Percentiles rank a stretch among this genome's conserved stretches.
Evolutionary conservation across 2,888 invertebrate genomes (phyloP).

Genomic region (Eilema caniola): DNA sequence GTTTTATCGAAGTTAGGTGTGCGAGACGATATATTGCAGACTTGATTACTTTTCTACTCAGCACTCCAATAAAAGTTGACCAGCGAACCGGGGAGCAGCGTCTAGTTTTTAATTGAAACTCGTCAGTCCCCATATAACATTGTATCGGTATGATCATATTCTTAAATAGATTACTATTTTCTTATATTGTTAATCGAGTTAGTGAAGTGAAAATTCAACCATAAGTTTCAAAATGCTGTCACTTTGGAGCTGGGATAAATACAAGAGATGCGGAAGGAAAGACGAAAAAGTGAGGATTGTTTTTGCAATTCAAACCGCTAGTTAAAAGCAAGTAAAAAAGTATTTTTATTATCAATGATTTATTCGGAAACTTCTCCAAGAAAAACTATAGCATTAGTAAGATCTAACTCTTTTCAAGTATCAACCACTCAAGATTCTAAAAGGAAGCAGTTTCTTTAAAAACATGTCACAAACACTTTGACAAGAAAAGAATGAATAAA

Average conservation of each 20-base stretch:
- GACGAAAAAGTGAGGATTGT: neutral
- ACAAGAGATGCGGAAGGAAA: too few species aligned
- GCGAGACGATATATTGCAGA: conserved; percentile 72
- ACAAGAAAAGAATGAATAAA: conserved; percentile 22
- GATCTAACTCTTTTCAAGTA: neutral
- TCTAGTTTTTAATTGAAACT: conserved; percentile 76
- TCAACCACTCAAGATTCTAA: neutral
- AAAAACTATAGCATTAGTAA: neutral
- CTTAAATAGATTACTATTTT: neutral
- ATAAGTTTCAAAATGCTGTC: too few species aligned
- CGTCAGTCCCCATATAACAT: conserved; percentile 33
- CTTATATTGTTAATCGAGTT: neutral
- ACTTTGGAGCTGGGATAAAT: too few species aligned
- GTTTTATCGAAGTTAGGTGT: conserved; percentile 70
- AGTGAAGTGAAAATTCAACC: too few species aligned
- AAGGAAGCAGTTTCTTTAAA: conserved; percentile 15
- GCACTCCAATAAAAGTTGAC: conserved; percentile 82
- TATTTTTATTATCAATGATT: neutral
- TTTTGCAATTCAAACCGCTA: neutral
- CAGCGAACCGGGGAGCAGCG: conserved; percentile 71
- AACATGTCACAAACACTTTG: conserved; percentile 26
- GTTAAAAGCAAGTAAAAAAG: neutral
- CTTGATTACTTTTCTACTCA: conserved; percentile 81
- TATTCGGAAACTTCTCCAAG: neutral
- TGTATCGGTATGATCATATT: neutral